Evolutionary conservation across 2,888 invertebrate genomes (phyloP).

Genomic region (Phortica okadai): DNA sequence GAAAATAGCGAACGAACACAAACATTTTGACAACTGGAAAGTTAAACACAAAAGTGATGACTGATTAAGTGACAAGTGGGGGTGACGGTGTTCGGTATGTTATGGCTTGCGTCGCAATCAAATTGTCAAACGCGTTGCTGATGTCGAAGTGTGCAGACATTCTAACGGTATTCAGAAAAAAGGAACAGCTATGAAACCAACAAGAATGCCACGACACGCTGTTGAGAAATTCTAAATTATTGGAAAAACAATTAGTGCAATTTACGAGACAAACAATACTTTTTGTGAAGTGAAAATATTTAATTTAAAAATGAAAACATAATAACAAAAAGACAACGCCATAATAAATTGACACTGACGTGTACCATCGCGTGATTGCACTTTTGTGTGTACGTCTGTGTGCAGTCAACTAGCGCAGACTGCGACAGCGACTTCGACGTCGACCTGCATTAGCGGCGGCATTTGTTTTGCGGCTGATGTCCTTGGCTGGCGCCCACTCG

Average conservation of each 20-base stretch:
- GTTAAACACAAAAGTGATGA: neutral
- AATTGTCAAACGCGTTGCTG: constrained; percentile 53
- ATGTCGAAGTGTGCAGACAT: constrained; percentile 58
- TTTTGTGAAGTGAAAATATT: constrained; percentile 16
- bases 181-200: constrained; percentile 40
- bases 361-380: constrained; percentile 39
- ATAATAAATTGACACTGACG: constrained; percentile 1
- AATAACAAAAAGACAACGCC: constrained; percentile 12
- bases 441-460: constrained; percentile 6
- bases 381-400: neutral
- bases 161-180: constrained; percentile 43
- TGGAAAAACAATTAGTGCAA: constrained; percentile 28
- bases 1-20: neutral
- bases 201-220: neutral
- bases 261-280: neutral
- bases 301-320: constrained; percentile 4
- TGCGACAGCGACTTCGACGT: constrained; percentile 27
- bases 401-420: constrained; percentile 20
- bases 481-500: constrained; percentile 20
- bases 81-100: neutral
- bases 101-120: constrained; percentile 35
- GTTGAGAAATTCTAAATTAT: neutral
- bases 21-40: constrained; percentile 24
- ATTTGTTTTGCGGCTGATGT: neutral
- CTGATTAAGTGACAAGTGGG: neutral